Evolutionary conservation across 2,113 vertebrate genomes (phyloP).

Genomic region (Heptranchias perlo): DNA sequence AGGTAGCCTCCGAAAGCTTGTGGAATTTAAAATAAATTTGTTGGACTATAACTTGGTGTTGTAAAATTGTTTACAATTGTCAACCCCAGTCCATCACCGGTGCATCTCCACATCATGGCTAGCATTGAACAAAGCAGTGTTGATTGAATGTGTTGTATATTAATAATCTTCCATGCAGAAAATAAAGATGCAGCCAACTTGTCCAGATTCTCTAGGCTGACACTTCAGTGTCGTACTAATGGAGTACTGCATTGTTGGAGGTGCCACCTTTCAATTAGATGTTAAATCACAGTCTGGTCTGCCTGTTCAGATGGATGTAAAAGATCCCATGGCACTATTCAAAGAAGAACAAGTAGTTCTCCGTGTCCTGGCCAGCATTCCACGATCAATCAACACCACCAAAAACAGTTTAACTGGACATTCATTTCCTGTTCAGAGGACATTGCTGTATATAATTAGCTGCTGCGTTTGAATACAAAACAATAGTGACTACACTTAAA

Average conservation of each 20-base stretch:
- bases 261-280: background rate
- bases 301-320: too few relatives aligned
- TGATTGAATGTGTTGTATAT: background rate
- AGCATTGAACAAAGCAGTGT: background rate
- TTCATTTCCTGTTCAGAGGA: background rate
- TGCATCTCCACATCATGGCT: too few relatives aligned
- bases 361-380: background rate
- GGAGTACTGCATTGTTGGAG: background rate
- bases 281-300: background rate
- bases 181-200: background rate
- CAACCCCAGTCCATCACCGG: too few relatives aligned
- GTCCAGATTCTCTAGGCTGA: background rate
- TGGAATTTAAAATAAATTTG: too few relatives aligned
- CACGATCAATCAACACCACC: background rate
- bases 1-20: too few relatives aligned
- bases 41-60: too few relatives aligned
- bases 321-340: background rate
- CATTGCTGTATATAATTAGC: background rate
- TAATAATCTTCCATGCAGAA: background rate
- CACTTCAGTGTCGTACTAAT: background rate
- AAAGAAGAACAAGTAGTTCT: background rate
- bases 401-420: background rate
- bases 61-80: too few relatives aligned
- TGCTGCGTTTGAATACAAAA: background rate
- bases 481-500: background rate